Evolutionary conservation across 2,888 invertebrate genomes (phyloP).

Genomic region (Melipona bicolor): DNA sequence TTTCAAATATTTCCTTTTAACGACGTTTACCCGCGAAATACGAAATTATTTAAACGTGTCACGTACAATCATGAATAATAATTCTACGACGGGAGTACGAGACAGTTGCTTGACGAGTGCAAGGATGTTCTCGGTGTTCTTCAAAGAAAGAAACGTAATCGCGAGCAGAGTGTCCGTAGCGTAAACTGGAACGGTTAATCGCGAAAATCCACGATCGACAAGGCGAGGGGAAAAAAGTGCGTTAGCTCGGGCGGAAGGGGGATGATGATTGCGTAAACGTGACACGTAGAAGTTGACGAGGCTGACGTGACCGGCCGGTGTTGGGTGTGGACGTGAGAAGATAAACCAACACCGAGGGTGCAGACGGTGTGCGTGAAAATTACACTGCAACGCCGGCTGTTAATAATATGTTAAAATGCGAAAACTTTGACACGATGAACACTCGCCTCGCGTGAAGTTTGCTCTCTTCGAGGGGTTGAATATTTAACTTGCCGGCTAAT

Average conservation of each 20-base stretch:
- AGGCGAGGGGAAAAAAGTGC: conserved; percentile 38
- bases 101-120: too few species aligned
- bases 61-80: too few species aligned
- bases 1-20: too few species aligned
- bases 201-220: conserved; percentile 3
- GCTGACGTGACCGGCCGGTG: conserved; percentile 76
- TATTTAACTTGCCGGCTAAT: neutral
- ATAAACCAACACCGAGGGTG: conserved; percentile 63
- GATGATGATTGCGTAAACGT: conserved; percentile 74
- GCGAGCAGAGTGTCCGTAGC: neutral
- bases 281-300: conserved; percentile 74
- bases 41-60: too few species aligned
- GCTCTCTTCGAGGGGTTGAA: neutral
- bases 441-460: neutral
- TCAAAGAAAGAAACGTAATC: neutral
- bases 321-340: conserved; percentile 75
- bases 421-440: neutral
- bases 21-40: too few species aligned
- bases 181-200: conserved; percentile 34
- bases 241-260: conserved; percentile 59
- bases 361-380: conserved; percentile 43
- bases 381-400: conserved; percentile 26
- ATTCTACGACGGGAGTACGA: too few species aligned
- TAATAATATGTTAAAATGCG: neutral
- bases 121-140: too few species aligned